A percentile compares a stretch with the other conserved stretches of the same genome.
Evolutionary conservation across 2,113 vertebrate species (phyloP).

Genomic region (Aplodontia rufa): DNA sequence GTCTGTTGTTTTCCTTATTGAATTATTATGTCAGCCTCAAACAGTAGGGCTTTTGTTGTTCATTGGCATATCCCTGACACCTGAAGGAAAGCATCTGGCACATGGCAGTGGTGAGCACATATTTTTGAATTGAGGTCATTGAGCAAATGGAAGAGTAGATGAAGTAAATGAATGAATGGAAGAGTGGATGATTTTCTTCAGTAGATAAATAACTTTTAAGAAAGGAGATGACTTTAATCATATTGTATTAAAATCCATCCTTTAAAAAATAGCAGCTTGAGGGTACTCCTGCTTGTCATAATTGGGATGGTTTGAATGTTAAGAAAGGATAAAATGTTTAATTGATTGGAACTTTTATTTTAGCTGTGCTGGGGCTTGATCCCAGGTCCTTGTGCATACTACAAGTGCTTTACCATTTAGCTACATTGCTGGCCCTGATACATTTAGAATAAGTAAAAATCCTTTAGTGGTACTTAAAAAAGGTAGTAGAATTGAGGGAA

Average conservation of each 20-base stretch:
- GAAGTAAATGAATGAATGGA: neutral
- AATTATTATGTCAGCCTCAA: neutral
- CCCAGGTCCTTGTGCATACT: neutral
- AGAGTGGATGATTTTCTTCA: neutral
- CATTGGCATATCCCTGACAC: neutral
- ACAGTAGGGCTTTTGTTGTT: neutral
- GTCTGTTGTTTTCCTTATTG: neutral
- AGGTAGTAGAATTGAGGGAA: accelerated
- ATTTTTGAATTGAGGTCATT: constrained; percentile 18
- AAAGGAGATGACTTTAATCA: neutral
- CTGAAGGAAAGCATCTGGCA: neutral
- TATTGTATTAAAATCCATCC: neutral
- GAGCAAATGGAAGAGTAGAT: neutral
- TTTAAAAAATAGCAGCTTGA: neutral
- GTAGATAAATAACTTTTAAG: neutral
- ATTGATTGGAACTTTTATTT: neutral
- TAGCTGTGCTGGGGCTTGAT: neutral
- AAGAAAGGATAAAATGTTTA: neutral
- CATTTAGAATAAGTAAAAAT: neutral
- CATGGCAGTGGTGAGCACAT: neutral
- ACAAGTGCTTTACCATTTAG: neutral
- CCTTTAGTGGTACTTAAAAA: neutral
- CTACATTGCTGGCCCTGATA: neutral
- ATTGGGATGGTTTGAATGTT: constrained; percentile 1
- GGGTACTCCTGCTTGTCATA: neutral